These are phyloP conservation scores for Drosophila sturtevanti DNA, from an alignment of 1,140 invertebrate genomes.

Conservation along the genomic window DNA sequence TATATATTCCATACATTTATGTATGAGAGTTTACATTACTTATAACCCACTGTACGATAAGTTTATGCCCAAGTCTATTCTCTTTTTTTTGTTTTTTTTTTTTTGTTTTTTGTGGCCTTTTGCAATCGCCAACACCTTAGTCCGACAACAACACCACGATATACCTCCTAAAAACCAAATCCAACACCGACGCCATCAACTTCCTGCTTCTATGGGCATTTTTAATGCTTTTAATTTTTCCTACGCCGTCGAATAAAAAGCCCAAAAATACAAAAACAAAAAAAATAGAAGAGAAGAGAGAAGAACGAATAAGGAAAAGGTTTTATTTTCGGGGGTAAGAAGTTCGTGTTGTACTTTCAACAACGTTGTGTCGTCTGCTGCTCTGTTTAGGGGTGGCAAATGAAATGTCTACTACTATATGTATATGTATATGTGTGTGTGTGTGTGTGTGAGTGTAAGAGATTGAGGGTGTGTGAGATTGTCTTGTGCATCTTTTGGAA, in stretches of 20 bases:
- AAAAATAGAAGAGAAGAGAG: too few relatives aligned
- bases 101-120: constrained; percentile 41
- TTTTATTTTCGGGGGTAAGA: constrained; percentile 59
- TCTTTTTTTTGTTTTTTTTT: constrained; percentile 42
- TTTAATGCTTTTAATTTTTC: constrained; percentile 81
- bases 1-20: neutral
- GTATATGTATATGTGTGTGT: constrained; percentile 32
- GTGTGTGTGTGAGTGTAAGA: constrained; percentile 46
- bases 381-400: constrained; percentile 68
- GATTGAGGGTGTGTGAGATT: constrained; percentile 34
- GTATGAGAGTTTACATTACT: neutral
- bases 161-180: neutral
- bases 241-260: constrained; percentile 57
- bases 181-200: neutral
- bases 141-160: constrained; percentile 4
- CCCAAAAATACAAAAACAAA: constrained; percentile 24
- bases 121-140: constrained; percentile 69
- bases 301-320: constrained; percentile 21
- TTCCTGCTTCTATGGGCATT: constrained; percentile 58
- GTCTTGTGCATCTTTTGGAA: constrained; percentile 53
- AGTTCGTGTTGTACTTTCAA: constrained; percentile 25
- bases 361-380: neutral
- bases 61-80: constrained; percentile 25
- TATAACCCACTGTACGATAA: constrained; percentile 33
- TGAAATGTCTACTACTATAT: constrained; percentile 5